Conservation (phyloP, 1,140 invertebrate species). For the Pseudomyrmex pallidus region DNA sequence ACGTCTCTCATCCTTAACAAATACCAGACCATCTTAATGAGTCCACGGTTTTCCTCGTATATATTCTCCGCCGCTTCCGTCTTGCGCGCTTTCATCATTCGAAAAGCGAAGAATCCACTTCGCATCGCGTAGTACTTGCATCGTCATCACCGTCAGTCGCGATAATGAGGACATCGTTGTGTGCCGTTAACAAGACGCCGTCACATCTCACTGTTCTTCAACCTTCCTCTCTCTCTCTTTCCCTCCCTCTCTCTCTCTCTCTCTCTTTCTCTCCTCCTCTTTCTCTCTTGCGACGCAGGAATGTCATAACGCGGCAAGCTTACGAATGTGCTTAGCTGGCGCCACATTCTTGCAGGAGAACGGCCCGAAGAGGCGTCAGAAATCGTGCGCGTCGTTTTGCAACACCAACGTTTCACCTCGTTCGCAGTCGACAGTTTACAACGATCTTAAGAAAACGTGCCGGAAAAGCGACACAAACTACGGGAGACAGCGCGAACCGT, state of each 20-base stretch:
- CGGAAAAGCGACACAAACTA: not conserved
- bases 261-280: not conserved
- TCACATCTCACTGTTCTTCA: constrained; percentile 64
- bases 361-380: constrained; percentile 8
- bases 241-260: constrained; percentile 41
- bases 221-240: constrained; percentile 16
- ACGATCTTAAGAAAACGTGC: constrained; percentile 39
- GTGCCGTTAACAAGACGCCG: constrained; percentile 76
- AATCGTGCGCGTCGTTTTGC: constrained; percentile 56
- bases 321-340: constrained; percentile 71
- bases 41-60: constrained; percentile 42
- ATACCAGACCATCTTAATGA: constrained; percentile 66
- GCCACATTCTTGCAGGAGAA: constrained; percentile 37
- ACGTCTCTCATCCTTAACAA: constrained; percentile 46
- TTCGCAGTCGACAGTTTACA: constrained; percentile 27
- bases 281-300: constrained; percentile 41
- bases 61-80: constrained; percentile 4
- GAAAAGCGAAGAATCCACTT: constrained; percentile 56
- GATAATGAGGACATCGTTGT: constrained; percentile 77
- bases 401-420: constrained; percentile 15
- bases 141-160: constrained; percentile 72
- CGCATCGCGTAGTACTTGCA: constrained; percentile 56
- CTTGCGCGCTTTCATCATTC: constrained; percentile 49
- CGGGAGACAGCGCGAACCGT: not conserved
- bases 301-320: constrained; percentile 69